Evolutionary conservation across 2,113 vertebrate species (phyloP).

Genomic region (Machaerirhynchus nigripectus): DNA sequence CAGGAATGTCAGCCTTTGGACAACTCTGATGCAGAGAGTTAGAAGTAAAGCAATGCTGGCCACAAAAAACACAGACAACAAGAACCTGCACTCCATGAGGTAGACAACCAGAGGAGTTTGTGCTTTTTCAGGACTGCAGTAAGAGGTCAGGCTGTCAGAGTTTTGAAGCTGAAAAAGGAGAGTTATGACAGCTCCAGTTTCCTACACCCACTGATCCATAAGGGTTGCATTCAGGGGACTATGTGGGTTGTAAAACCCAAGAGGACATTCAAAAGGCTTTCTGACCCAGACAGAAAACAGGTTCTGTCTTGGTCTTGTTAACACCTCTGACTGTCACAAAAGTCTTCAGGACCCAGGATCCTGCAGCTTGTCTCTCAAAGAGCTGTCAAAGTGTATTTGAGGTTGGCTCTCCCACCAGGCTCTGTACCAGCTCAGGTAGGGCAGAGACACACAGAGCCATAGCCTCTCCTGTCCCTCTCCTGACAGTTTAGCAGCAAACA

Average conservation of each 20-base stretch:
- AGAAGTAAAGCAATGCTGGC: neutral
- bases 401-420: neutral
- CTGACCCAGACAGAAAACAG: neutral
- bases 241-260: neutral
- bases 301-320: neutral
- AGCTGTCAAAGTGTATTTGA: neutral
- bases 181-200: neutral
- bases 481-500: neutral
- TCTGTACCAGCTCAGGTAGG: neutral
- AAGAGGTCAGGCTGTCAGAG: neutral
- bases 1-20: neutral
- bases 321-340: neutral
- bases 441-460: neutral
- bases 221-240: rapidly evolving
- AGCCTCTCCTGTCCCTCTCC: neutral
- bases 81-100: neutral
- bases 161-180: neutral
- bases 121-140: neutral
- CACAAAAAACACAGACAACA: neutral
- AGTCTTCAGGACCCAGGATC: neutral
- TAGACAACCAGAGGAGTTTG: neutral
- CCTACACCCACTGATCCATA: neutral
- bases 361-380: neutral
- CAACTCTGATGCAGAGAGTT: neutral
- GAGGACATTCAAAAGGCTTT: neutral